Evolutionary conservation across 2,113 vertebrate genomes (phyloP).

Genomic region (Pituophis catenifer): DNA sequence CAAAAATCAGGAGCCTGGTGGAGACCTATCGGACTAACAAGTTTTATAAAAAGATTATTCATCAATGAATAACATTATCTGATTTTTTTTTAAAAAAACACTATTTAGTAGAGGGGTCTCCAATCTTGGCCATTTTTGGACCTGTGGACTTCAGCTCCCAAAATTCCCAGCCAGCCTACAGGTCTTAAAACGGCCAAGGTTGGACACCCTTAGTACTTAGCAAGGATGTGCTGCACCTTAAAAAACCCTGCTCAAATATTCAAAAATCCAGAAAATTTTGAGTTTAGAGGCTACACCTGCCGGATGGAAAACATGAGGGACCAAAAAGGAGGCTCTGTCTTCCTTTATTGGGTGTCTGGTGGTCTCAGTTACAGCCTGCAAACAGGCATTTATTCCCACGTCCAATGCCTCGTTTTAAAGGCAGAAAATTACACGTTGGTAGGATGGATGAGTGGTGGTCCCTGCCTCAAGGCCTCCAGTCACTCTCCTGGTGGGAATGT

Average conservation of each 20-base stretch:
- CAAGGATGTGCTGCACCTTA: background rate
- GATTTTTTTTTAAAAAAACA: background rate
- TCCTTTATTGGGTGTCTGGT: background rate
- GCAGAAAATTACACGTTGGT: background rate
- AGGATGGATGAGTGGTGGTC: background rate
- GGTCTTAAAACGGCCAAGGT: too few relatives aligned
- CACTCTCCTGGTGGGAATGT: fast-evolving
- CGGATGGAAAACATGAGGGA: background rate
- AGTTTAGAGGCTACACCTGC: background rate
- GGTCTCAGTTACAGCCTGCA: background rate
- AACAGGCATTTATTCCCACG: background rate
- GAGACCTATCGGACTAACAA: background rate
- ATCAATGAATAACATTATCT: background rate
- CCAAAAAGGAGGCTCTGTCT: background rate
- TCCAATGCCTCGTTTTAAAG: background rate
- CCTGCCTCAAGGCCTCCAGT: background rate
- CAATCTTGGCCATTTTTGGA: background rate
- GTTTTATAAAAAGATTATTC: background rate
- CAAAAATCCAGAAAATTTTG: background rate
- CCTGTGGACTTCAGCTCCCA: background rate
- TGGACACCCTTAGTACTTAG: too few relatives aligned
- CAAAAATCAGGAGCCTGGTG: background rate
- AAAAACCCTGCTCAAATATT: background rate
- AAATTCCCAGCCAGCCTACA: background rate
- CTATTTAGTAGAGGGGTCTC: background rate